Percentiles rank a stretch among this genome's conserved stretches.
phyloP scores from a whole-genome alignment of 2,113 vertebrate genomes.

The Dryoscopus gambensis region DNA sequence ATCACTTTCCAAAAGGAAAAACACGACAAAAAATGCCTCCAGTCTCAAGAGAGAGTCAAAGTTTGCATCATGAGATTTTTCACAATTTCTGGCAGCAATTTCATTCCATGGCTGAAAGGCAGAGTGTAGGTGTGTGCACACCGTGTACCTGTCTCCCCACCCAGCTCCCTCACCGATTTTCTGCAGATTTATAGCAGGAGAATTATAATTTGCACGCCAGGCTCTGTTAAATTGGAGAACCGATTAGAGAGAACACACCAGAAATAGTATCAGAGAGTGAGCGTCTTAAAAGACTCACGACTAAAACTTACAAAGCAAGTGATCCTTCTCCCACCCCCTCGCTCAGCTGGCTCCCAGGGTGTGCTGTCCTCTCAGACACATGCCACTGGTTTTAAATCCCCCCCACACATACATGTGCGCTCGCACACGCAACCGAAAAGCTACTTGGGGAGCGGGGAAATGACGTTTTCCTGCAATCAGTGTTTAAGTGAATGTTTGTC shows the following conservation, averaged over 20 bases:
- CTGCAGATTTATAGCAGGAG: background rate
- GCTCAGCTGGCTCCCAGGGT: background rate
- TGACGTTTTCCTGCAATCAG: conserved; percentile 81
- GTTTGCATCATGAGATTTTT: background rate
- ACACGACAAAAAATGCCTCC: background rate
- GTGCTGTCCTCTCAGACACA: background rate
- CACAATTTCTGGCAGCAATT: background rate
- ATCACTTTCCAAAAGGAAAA: background rate
- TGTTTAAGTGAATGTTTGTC: conserved; percentile 85
- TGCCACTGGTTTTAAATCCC: background rate
- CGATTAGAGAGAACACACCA: background rate
- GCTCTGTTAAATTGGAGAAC: background rate
- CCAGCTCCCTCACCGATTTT: background rate
- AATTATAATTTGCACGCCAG: background rate
- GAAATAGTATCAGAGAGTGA: background rate
- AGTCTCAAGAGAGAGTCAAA: background rate
- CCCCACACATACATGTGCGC: background rate
- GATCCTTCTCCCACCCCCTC: background rate
- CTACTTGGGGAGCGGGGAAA: conserved; percentile 50
- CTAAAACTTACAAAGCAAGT: conserved; percentile 19
- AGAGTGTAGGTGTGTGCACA: background rate
- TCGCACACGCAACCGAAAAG: background rate
- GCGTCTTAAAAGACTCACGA: background rate
- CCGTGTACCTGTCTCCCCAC: background rate
- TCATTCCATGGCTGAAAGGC: background rate